Base-by-base conservation (phyloP, 2,797 vertebrate genomes). In the Tokudaia tokunoshimensis region DNA sequence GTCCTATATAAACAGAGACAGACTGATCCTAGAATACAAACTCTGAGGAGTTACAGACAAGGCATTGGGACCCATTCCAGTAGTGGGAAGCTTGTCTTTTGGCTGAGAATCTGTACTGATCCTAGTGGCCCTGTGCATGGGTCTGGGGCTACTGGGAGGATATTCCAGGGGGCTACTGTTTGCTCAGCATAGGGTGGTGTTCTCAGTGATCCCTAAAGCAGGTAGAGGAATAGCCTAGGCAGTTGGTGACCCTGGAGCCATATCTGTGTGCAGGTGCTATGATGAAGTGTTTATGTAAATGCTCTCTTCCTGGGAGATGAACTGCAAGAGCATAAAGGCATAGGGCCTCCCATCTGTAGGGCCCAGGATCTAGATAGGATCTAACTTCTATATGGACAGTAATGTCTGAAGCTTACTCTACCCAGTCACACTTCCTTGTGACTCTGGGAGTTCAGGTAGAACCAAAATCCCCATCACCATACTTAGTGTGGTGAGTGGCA, bases 21-120 rank as follows among this genome's bases (percentile, higher is more conserved):
- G 14, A 50, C 61, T 29, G 3, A 89, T 70, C 34, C 5, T 10
- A 17, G 47, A 74, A 55, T 22, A 52, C 92, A 75, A 22, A 31
- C 47, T n/a, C 31, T 24, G 34, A 67, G 34, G 63, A 85, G 19
- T n/a, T 85, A 24, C 11, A 50, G 83, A 50, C 31, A 52, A 37
- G 26, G 37, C 24, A 13, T 8, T 44, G 19, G 44, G 20, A 44
- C 20, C 31, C 20, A 67, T n/a, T 85, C 37, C 44, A 67, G 44
- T 50, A 65, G 6, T 34, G 44, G 6, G 19, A 59, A 47, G 13
- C 29, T 81, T 17, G 29, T 65, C 63, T 24, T 87, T 2, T 52
- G 50, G 59, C 82, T 1, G 5, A 41, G 31, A 13, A 29, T 72
- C 44, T 57, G 0, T 0, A 6, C 34, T 0, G 7, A 34, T 15